These are phyloP conservation scores for Montipora cactus DNA, from an alignment of 64 coral and sea anemone genomes.

Conservation along the genomic window DNA sequence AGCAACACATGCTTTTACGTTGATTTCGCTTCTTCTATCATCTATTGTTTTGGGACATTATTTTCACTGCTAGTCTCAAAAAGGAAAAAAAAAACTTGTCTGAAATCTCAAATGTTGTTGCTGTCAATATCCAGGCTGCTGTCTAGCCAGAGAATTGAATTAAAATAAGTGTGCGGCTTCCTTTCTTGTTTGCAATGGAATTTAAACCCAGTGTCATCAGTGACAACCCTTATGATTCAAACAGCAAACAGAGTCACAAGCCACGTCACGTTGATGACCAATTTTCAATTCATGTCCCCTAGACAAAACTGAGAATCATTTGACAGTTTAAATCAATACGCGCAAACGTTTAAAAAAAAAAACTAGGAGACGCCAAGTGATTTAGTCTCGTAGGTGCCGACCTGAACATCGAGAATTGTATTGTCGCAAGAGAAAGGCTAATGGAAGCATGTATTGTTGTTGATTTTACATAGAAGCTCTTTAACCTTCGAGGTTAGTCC, in stretches of 20 bases:
- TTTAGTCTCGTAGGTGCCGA: neutral
- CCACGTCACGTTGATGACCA: neutral
- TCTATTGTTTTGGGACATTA: no score
- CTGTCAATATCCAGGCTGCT: no score
- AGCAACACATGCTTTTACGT: no score
- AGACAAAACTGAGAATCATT: neutral
- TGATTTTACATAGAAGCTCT: neutral
- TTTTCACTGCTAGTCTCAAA: no score
- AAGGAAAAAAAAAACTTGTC: no score
- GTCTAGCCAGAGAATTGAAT: neutral
- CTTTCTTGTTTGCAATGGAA: neutral
- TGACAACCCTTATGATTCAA: neutral
- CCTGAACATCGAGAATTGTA: neutral
- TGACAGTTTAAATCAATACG: neutral
- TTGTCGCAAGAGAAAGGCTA: neutral
- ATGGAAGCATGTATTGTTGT: neutral
- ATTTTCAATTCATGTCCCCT: neutral
- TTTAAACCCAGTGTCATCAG: neutral
- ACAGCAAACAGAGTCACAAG: slow-evolving; percentile 29
- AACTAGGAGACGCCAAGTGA: neutral
- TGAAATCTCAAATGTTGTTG: no score
- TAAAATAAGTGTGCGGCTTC: neutral
- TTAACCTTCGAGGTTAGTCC: neutral
- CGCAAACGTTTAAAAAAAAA: neutral
- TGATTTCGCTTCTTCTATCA: no score